Evolutionary conservation across 2,888 invertebrate species (phyloP), one percentile per base, ranked within the genome.

Genomic region (Odontocolon sp.): DNA sequence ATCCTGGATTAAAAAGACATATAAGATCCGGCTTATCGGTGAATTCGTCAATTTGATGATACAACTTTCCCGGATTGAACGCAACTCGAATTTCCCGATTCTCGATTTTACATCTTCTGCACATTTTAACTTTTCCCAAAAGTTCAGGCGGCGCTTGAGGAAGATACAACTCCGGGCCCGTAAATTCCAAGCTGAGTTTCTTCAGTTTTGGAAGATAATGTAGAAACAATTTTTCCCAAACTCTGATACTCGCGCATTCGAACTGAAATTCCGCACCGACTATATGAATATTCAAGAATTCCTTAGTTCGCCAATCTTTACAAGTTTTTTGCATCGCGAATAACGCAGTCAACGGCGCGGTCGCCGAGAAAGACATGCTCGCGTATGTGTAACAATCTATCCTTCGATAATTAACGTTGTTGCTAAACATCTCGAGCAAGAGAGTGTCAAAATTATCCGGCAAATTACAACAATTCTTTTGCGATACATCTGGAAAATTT

Each of bases 181-280:
- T 89, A 56, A 95, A 93, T 0, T 93, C 92, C 1, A 95, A 89
- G 56, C 91, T 91, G 2, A 95, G 83, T 38, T 90, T 91, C 59
- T 91, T 91, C 0, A 94, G 82, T 0, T 91, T 89, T 0, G 94
- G 93, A 3, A 92, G 87, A 31, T 94, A 91, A 85, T 95, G 95
- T 0, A 95, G 87, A 77, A 95, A 93, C 85, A 95, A 93, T 40
- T 92, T 91, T 84, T 95, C 95, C 95, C 95, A 95, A 72, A 94
- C 94, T 63, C 92, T 92, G 2, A 95, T 89, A 9, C 92, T 92
- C 77, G 94, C 93, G 0, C 94, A 94, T 88, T 95, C 95, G 82
- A 94, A 95, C 70, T 95, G 94, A 23, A 95, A 91, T 86, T 95
- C 95, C 0, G 95, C 94, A 0, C 95, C 94, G 23, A 93, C 91